These are phyloP conservation scores for Ceratosolen fusciceps DNA, from an alignment of 1,140 invertebrate species.

Conservation along the genomic window DNA sequence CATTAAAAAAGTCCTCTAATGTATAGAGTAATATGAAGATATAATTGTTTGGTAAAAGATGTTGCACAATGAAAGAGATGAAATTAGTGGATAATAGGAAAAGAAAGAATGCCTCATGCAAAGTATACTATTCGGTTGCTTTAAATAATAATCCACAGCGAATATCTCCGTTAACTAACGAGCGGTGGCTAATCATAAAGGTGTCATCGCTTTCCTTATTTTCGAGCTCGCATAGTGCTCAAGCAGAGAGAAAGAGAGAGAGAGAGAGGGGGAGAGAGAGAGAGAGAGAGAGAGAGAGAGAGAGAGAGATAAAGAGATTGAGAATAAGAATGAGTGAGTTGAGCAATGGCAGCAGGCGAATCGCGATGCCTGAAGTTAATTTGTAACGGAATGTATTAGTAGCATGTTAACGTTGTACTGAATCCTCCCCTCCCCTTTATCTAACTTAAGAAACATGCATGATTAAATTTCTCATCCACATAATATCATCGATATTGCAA, in stretches of 20 bases:
- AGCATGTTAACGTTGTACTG: slow-evolving; percentile 64
- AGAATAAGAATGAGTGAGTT: no score
- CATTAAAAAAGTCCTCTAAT: no score
- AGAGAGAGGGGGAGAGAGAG: slow-evolving; percentile 24
- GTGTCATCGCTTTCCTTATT: slow-evolving; percentile 57
- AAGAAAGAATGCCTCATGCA: background rate
- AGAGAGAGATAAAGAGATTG: no score
- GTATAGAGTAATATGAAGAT: background rate
- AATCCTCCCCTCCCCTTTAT: slow-evolving; percentile 12
- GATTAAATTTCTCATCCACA: no score
- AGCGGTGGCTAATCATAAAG: slow-evolving; percentile 70
- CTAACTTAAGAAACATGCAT: no score
- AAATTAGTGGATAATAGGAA: background rate
- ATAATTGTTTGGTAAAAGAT: background rate
- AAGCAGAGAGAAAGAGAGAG: background rate
- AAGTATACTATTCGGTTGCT: slow-evolving; percentile 50
- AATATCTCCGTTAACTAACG: slow-evolving; percentile 70
- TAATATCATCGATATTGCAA: no score
- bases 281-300: slow-evolving; percentile 45
- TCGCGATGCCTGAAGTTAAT: slow-evolving; percentile 72
- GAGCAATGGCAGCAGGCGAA: no score
- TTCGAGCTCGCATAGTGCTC: background rate
- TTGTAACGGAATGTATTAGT: slow-evolving; percentile 70
- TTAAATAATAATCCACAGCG: slow-evolving; percentile 73
- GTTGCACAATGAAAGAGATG: background rate